Percentiles rank a stretch among this genome's conserved stretches.
phyloP scores from a whole-genome alignment of 2,113 vertebrate genomes.

The Cepphus grylle region DNA sequence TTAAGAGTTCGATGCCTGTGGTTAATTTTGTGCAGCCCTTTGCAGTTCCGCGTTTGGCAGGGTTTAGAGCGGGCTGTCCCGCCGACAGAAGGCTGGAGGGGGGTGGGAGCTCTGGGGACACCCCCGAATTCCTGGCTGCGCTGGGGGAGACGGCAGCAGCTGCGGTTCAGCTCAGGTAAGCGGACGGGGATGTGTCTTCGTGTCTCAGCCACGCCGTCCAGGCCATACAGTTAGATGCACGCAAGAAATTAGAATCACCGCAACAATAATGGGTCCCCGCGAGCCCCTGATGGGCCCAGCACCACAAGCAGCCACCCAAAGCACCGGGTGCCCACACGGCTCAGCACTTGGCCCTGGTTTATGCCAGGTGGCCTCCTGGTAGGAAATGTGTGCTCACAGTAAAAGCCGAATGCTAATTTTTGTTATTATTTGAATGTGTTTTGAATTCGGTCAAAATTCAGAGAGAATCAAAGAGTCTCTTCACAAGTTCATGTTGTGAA shows the following conservation, averaged over 20 bases:
- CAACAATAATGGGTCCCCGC: fast-evolving
- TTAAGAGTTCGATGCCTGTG: not conserved
- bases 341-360: not conserved
- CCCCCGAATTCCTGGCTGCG: not conserved
- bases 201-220: not conserved
- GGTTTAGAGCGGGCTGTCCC: not conserved
- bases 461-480: constrained; percentile 9
- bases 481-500: not conserved
- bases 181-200: fast-evolving
- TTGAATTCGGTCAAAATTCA: constrained; percentile 14
- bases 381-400: not conserved
- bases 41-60: not conserved
- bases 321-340: not conserved
- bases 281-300: not conserved
- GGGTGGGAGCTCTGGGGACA: not conserved
- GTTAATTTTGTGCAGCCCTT: not conserved
- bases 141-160: not conserved
- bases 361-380: not conserved
- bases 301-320: not conserved
- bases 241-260: not conserved
- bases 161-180: not conserved
- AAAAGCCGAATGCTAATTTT: not conserved
- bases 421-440: not conserved
- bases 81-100: not conserved
- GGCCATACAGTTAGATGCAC: no score